Evolutionary conservation across 2,888 invertebrate species (phyloP).

Genomic region (Pheosia gnoma): DNA sequence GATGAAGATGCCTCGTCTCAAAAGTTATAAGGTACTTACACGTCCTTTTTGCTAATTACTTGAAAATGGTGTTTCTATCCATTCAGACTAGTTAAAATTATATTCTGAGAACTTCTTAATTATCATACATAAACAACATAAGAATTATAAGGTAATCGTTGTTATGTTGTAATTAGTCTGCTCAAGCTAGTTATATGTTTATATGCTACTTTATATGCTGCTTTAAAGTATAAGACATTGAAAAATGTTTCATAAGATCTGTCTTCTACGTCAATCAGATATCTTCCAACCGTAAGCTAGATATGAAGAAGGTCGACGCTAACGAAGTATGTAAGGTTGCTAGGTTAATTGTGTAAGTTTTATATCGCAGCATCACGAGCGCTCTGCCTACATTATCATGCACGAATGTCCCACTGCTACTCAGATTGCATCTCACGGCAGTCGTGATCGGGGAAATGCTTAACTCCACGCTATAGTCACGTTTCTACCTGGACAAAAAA

Average conservation of each 20-base stretch:
- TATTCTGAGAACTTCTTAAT: too few species aligned
- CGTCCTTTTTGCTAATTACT: too few species aligned
- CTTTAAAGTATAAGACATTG: background rate
- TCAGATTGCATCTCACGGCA: slow-evolving; percentile 60
- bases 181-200: too few species aligned
- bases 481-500: slow-evolving; percentile 64
- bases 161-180: too few species aligned
- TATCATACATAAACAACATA: too few species aligned
- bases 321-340: slow-evolving; percentile 58
- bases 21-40: too few species aligned
- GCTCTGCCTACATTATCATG: slow-evolving; percentile 52
- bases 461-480: slow-evolving; percentile 64
- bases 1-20: too few species aligned
- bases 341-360: slow-evolving; percentile 64
- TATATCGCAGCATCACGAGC: slow-evolving; percentile 39
- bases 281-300: slow-evolving; percentile 16
- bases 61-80: background rate
- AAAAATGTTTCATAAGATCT: background rate
- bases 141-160: too few species aligned
- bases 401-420: slow-evolving; percentile 52
- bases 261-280: background rate
- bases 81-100: background rate
- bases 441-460: slow-evolving; percentile 71
- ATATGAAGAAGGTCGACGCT: slow-evolving; percentile 44
- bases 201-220: too few species aligned